These are phyloP conservation scores for Platysternon megacephalum DNA, from an alignment of 2,113 vertebrate species.

Conservation along the genomic window DNA sequence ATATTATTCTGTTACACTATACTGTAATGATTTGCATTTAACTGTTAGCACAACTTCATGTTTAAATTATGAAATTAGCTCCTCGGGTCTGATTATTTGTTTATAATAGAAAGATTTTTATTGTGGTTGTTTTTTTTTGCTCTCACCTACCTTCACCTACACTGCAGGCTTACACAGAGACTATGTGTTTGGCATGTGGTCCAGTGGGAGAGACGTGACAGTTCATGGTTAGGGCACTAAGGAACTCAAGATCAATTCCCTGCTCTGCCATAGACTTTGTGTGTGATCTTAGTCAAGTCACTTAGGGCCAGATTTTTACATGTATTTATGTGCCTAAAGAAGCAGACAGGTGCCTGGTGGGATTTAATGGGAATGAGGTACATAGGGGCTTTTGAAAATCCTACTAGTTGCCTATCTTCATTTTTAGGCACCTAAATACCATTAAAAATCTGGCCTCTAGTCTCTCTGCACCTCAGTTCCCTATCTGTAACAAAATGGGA, in stretches of 20 bases:
- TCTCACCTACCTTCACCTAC: not conserved
- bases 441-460: not conserved
- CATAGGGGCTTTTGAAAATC: not conserved
- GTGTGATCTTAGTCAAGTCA: not conserved
- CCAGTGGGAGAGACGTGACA: not conserved
- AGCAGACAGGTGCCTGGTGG: not conserved
- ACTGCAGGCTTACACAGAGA: not conserved
- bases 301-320: not conserved
- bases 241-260: not conserved
- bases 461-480: not conserved
- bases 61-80: not conserved
- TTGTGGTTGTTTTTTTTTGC: not conserved
- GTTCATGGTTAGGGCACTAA: not conserved
- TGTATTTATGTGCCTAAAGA: not conserved
- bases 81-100: not conserved
- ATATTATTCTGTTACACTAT: not conserved
- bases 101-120: not conserved
- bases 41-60: not conserved
- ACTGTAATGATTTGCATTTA: not conserved
- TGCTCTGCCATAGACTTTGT: not conserved
- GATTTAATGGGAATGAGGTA: not conserved
- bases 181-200: not conserved
- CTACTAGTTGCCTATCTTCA: not conserved
- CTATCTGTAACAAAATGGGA: not conserved
- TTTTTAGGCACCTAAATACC: not conserved